A percentile compares a stretch with the other conserved stretches of the same genome.
phyloP scores from a whole-genome alignment of 2,113 vertebrate genomes.

The Gymnobelideus leadbeateri region DNA sequence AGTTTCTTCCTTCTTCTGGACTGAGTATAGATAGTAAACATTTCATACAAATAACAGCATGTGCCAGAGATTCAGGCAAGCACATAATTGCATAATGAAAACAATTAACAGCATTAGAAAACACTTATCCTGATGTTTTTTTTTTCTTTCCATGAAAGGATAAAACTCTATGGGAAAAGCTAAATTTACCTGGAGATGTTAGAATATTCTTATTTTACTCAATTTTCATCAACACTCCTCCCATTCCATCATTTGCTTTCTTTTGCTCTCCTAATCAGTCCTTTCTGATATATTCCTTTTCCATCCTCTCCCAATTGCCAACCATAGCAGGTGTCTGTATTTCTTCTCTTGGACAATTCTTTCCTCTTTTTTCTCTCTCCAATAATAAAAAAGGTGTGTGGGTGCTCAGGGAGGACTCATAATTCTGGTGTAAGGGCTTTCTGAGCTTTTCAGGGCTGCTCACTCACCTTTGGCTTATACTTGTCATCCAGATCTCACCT shows the following conservation, averaged over 20 bases:
- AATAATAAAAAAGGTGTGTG: background rate
- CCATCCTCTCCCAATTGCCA: background rate
- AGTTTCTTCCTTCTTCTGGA: slow-evolving; percentile 50
- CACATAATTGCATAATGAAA: slow-evolving; percentile 77
- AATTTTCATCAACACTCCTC: background rate
- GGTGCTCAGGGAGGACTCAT: too few relatives aligned
- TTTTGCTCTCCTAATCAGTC: background rate
- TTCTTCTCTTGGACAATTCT: background rate
- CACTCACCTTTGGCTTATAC: background rate
- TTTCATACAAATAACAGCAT: slow-evolving; percentile 74
- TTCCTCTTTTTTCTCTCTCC: background rate
- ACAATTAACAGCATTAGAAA: slow-evolving; percentile 75
- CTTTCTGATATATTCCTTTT: background rate
- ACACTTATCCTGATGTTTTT: slow-evolving; percentile 54
- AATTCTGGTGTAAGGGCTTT: too few relatives aligned
- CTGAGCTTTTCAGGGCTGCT: background rate
- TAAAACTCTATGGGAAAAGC: slow-evolving; percentile 20
- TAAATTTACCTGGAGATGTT: slow-evolving; percentile 56
- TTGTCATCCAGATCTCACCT: background rate
- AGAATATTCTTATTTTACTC: background rate
- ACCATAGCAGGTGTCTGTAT: background rate
- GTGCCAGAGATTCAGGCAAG: slow-evolving; percentile 75
- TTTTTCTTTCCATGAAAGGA: slow-evolving; percentile 68
- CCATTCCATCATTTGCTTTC: background rate
- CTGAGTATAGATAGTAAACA: slow-evolving; percentile 61